A percentile compares a stretch with the other conserved stretches of the same genome.
Evolutionary conservation across 2,113 vertebrate genomes (phyloP).

Genomic region (Telmatochromis sp.): DNA sequence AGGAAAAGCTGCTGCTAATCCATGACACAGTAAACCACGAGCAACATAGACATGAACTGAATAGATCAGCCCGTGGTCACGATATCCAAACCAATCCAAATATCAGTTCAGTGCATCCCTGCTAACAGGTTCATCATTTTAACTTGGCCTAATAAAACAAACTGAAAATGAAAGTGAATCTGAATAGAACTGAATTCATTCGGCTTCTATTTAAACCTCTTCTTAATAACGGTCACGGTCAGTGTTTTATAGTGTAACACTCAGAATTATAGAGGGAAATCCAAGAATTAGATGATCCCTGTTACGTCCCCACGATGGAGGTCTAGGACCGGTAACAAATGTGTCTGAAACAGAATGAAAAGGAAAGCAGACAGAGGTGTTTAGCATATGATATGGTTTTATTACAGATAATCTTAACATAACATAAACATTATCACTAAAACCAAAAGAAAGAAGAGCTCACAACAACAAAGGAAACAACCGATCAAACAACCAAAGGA

Average conservation of each 20-base stretch:
- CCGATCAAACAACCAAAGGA: not conserved
- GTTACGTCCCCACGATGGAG: accelerated
- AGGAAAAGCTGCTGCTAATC: not conserved
- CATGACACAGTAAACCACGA: not conserved
- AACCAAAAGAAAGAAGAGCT: not conserved
- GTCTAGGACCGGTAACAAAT: not conserved
- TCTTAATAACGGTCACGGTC: not conserved
- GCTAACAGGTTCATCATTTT: accelerated
- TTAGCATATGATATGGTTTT: not conserved
- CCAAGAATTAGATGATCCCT: not conserved
- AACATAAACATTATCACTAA: not conserved
- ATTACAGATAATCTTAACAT: not conserved
- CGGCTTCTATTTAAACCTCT: accelerated
- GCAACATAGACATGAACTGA: accelerated
- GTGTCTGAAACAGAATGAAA: not conserved
- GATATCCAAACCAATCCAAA: not conserved
- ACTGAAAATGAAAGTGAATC: not conserved
- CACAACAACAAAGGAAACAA: not conserved
- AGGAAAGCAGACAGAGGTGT: not conserved
- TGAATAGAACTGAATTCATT: not conserved
- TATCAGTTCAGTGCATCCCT: accelerated
- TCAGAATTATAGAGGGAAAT: too few relatives aligned
- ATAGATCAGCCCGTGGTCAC: not conserved
- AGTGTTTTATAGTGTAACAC: accelerated
- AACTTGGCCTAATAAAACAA: accelerated